These are phyloP conservation scores for Agonopterix alstromeriana DNA, from an alignment of 2,888 invertebrate genomes.

Conservation along the genomic window DNA sequence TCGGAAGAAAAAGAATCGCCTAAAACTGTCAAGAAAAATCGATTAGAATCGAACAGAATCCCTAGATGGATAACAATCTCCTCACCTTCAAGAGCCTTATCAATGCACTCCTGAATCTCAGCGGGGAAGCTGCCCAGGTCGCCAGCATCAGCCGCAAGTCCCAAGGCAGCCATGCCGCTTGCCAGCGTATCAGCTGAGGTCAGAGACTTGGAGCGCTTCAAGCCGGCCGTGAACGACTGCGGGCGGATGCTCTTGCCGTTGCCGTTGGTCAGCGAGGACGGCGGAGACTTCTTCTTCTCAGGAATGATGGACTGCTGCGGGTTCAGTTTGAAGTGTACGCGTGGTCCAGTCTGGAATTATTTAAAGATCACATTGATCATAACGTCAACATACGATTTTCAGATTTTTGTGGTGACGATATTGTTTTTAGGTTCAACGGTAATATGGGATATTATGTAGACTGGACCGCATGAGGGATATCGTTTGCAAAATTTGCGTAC, in stretches of 20 bases:
- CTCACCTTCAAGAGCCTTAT: slow-evolving; percentile 84
- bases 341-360: slow-evolving; percentile 61
- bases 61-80: too few species aligned
- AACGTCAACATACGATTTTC: too few species aligned
- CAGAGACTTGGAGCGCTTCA: slow-evolving; percentile 89
- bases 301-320: slow-evolving; percentile 57
- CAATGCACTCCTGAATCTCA: slow-evolving; percentile 84
- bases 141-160: slow-evolving; percentile 82
- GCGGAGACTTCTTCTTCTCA: slow-evolving; percentile 66
- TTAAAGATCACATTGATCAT: too few species aligned
- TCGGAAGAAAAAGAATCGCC: too few species aligned
- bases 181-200: slow-evolving; percentile 85
- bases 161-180: slow-evolving; percentile 81
- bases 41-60: too few species aligned
- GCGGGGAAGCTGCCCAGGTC: slow-evolving; percentile 86
- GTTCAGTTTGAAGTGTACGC: slow-evolving; percentile 78
- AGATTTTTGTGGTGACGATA: too few species aligned
- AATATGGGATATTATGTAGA: too few species aligned
- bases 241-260: slow-evolving; percentile 63
- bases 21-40: too few species aligned
- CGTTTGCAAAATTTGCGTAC: too few species aligned
- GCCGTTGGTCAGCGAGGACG: slow-evolving; percentile 59
- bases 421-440: too few species aligned
- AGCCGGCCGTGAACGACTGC: slow-evolving; percentile 60
- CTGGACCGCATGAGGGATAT: too few species aligned